Evolutionary conservation across 1,140 invertebrate genomes (phyloP), one percentile per base, ranked within the genome.

Genomic region (Lepidotrigona ventralis): DNA sequence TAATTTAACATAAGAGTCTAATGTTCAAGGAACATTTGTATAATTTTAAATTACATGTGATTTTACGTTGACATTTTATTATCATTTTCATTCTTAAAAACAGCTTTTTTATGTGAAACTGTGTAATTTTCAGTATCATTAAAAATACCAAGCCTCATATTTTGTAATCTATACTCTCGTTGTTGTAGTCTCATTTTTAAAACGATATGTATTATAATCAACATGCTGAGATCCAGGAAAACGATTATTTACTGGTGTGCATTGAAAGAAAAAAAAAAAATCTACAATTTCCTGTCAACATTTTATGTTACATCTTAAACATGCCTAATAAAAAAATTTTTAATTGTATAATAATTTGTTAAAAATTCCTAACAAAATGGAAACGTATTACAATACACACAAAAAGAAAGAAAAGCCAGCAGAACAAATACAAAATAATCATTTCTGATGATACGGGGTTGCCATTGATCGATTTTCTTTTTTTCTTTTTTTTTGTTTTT

Each of bases 281-380:
- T 77, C 77, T 87, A 82, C 86, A 89, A 87, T 90, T 89, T 91
- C 81, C 88, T 91, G 87, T 92, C 89, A 90, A 89, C 88, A 90
- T 91, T 88, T 93, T 93, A 91, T 93, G 90, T 92, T 93, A 93
- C 89, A 91, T 92, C 89, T 91, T 90, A 90, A 92, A 93, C 89
- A 93, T 88, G 91, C 90, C 90, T 93, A 93, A 93, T 93, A 93
- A 94, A 92, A 46, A 89, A 91, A 89, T 90, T 92, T 93, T 93
- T 91, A 90, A 93, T 92, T 91, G 89, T 93, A 94, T 79, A 66
- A 79, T 21, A 63, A 64, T 82, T 81, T 78, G 26, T 81, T 70
- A 81, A 81, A 46, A 79, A 70, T 78, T 83, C 39, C 66, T 86
- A 39, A 60, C n/a, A 79, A 54, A 73, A 54, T 46, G 39, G 64